These are phyloP conservation scores for Aphaenogaster rudis DNA, from an alignment of 1,140 invertebrate genomes.

Conservation along the genomic window DNA sequence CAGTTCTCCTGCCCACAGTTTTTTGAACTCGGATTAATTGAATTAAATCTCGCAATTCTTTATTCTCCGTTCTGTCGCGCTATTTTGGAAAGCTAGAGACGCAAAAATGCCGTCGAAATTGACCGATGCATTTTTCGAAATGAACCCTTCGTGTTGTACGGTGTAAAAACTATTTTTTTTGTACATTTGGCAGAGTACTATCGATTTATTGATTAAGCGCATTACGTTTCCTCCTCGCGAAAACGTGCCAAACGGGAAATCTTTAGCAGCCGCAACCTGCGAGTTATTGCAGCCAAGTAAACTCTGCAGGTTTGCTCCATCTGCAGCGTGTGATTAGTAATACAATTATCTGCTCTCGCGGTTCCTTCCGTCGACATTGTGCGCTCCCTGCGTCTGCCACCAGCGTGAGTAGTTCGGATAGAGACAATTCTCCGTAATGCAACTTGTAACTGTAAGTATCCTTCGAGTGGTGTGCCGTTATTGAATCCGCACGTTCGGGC, in stretches of 20 bases:
- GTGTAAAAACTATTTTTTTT: neutral
- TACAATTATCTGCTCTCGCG: conserved; percentile 61
- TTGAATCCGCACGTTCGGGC: conserved; percentile 24
- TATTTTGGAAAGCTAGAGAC: neutral
- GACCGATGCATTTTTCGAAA: conserved; percentile 14
- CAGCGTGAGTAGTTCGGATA: neutral
- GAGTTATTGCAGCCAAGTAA: conserved; percentile 39
- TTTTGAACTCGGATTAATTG: neutral
- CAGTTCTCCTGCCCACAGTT: neutral
- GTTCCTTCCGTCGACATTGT: conserved; percentile 21
- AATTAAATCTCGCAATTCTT: neutral
- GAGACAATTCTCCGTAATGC: neutral
- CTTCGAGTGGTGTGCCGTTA: neutral
- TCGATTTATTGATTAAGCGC: conserved; percentile 38
- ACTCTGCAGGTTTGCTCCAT: conserved; percentile 13
- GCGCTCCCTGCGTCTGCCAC: neutral
- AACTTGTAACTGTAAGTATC: conserved; percentile 14
- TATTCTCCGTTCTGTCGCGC: neutral
- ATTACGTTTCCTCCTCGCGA: conserved; percentile 22
- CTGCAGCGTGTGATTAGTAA: conserved; percentile 42
- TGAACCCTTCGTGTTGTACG: neutral
- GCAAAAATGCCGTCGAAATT: neutral
- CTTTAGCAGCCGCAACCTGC: neutral
- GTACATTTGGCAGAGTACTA: neutral
- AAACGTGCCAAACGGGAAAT: neutral